Percentiles rank a stretch among this genome's conserved stretches.
Conservation (phyloP, 2,888 invertebrate species). For the Taphrorychus bicolor region DNA sequence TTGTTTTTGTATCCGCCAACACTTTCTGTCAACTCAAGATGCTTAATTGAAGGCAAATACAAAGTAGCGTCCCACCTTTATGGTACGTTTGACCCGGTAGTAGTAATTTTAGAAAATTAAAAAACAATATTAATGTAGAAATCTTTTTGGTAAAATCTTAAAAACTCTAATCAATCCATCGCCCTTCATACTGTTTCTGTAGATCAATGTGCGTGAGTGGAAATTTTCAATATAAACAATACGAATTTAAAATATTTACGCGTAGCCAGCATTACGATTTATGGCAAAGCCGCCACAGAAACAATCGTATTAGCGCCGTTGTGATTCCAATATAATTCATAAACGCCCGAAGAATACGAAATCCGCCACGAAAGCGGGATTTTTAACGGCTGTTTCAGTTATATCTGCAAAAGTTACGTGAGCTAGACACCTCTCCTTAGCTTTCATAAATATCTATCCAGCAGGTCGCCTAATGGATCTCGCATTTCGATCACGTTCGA, state of each 20-base stretch:
- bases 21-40: no score
- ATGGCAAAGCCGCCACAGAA: background rate
- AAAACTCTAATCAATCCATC: no score
- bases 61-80: no score
- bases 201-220: no score
- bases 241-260: background rate
- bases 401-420: constrained; percentile 51
- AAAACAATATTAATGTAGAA: no score
- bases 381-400: constrained; percentile 46
- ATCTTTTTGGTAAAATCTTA: no score
- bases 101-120: no score
- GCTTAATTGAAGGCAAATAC: no score
- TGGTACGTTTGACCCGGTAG: no score
- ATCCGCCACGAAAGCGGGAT: constrained; percentile 18
- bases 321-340: constrained; percentile 20
- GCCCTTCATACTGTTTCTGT: no score
- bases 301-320: constrained; percentile 8
- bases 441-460: constrained; percentile 61
- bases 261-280: background rate
- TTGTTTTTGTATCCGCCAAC: no score
- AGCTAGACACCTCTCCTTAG: constrained; percentile 53
- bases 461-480: constrained; percentile 53
- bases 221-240: background rate
- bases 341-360: constrained; percentile 16
- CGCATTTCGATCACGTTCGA: constrained; percentile 60